These are phyloP conservation scores for Trididemnum clinides DNA, from an alignment of 23 tunicate species.

Conservation along the genomic window DNA sequence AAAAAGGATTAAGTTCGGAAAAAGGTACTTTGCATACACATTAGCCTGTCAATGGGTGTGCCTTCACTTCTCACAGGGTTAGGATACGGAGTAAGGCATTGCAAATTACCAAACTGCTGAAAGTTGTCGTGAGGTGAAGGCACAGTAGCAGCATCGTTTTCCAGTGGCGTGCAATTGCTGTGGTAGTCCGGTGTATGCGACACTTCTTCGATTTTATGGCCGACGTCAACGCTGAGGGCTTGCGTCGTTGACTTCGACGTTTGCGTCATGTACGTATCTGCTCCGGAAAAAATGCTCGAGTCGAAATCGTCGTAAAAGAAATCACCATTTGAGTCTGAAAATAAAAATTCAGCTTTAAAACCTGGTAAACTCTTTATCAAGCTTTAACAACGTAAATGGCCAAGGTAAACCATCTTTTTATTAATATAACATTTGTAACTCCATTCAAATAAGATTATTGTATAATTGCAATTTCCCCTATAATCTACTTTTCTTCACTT, in stretches of 20 bases:
- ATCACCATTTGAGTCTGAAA: not conserved
- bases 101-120: slow-evolving; percentile 3
- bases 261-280: slow-evolving; percentile 4
- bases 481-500: too few species aligned
- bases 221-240: not conserved
- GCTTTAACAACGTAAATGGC: too few species aligned
- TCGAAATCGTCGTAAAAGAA: slow-evolving; percentile 41
- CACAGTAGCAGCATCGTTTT: not conserved
- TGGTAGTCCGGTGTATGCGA: not conserved
- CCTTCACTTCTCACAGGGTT: slow-evolving; percentile 38
- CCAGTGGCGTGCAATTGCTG: not conserved
- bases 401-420: too few species aligned
- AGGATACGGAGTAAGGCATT: slow-evolving; percentile 1
- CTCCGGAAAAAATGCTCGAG: not conserved
- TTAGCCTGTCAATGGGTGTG: slow-evolving; percentile 76
- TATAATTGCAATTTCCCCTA: too few species aligned
- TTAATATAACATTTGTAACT: too few species aligned
- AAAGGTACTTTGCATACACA: slow-evolving; percentile 89
- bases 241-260: not conserved
- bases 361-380: too few species aligned
- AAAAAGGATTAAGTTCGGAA: slow-evolving; percentile 50
- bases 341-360: too few species aligned
- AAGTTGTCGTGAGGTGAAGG: slow-evolving; percentile 49
- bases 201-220: not conserved
- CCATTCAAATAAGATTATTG: too few species aligned